These are phyloP conservation scores for Coleophora deauratella DNA, from an alignment of 2,888 invertebrate genomes.

Conservation along the genomic window DNA sequence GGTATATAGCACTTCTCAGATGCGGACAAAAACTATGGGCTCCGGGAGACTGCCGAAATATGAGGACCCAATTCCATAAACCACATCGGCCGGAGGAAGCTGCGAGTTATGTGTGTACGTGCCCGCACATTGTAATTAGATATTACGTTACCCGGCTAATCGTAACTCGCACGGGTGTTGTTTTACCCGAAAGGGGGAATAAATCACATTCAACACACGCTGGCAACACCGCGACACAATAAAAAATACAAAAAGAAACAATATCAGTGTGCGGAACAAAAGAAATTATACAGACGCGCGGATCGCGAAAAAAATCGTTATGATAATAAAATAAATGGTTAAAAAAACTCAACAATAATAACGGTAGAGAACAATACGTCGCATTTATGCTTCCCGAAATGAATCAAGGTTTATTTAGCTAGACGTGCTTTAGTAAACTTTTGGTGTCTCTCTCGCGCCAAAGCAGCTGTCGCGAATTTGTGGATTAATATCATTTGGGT, in stretches of 20 bases:
- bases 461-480: constrained; percentile 60
- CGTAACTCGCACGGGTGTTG: constrained; percentile 72
- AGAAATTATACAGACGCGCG: constrained; percentile 64
- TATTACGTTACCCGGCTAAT: constrained; percentile 68
- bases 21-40: constrained; percentile 57
- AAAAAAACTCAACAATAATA: constrained; percentile 67
- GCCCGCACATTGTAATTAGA: constrained; percentile 72
- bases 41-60: constrained; percentile 69
- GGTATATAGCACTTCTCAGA: constrained; percentile 45
- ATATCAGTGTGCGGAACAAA: constrained; percentile 66
- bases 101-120: constrained; percentile 69
- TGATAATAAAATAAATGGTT: constrained; percentile 67
- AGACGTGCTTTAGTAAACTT: constrained; percentile 49
- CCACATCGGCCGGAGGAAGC: constrained; percentile 67
- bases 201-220: constrained; percentile 55
- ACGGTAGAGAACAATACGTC: constrained; percentile 57
- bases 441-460: constrained; percentile 40
- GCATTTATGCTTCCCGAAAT: constrained; percentile 48
- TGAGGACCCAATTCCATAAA: constrained; percentile 73
- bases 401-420: constrained; percentile 64
- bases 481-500: constrained; percentile 51
- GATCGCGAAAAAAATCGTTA: constrained; percentile 68
- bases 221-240: constrained; percentile 55
- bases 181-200: constrained; percentile 70
- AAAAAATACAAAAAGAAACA: constrained; percentile 62